Evolutionary conservation across 2,888 invertebrate species (phyloP).

Genomic region (Cactoblastis cactorum): DNA sequence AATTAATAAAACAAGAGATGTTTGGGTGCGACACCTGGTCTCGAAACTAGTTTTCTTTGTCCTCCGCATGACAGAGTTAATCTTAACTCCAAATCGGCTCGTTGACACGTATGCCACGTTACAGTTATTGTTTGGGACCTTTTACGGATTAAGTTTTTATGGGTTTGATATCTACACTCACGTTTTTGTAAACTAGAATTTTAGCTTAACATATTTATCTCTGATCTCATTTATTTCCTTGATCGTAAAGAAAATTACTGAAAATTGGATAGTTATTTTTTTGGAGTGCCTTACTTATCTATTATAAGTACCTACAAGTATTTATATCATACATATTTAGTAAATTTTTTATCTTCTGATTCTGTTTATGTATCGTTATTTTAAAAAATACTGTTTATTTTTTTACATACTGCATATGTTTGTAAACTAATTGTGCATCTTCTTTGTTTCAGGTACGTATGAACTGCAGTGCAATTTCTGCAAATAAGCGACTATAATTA

Average conservation of each 20-base stretch:
- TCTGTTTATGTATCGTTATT: too few species aligned
- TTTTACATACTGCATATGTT: neutral
- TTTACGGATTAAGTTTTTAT: neutral
- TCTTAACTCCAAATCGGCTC: conserved; percentile 7
- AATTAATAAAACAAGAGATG: neutral
- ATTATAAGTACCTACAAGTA: too few species aligned
- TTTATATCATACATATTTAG: too few species aligned
- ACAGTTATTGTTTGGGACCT: neutral
- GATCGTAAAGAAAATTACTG: too few species aligned
- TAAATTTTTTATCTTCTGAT: too few species aligned
- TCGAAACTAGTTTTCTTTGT: conserved; percentile 10
- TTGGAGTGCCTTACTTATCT: too few species aligned
- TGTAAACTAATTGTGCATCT: neutral
- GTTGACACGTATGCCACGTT: conserved; percentile 8
- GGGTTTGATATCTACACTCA: neutral
- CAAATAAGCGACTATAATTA: neutral
- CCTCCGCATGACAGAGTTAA: conserved; percentile 1
- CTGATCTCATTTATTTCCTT: too few species aligned
- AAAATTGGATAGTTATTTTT: too few species aligned
- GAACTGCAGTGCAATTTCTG: neutral
- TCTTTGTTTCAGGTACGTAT: conserved; percentile 8
- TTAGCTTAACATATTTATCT: neutral
- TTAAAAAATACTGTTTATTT: neutral
- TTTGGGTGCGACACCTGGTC: neutral
- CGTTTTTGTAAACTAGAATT: neutral